A percentile compares a stretch with the other conserved stretches of the same genome.
phyloP scores from a whole-genome alignment of 2,888 invertebrate species.

The Autographa gamma region DNA sequence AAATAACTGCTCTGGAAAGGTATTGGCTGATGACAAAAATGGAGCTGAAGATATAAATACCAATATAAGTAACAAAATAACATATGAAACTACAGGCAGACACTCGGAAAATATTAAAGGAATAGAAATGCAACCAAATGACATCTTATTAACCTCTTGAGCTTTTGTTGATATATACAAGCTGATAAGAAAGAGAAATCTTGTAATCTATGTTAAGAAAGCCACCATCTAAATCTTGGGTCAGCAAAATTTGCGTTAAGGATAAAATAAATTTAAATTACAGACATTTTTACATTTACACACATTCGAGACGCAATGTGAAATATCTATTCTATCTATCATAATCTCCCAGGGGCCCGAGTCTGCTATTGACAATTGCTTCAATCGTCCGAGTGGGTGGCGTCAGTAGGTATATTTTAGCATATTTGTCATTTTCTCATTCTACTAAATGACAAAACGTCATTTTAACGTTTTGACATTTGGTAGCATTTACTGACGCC shows the following conservation, averaged over 20 bases:
- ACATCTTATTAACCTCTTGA: neutral
- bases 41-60: too few species aligned
- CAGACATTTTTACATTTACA: too few species aligned
- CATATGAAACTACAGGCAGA: neutral
- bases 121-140: neutral
- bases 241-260: neutral
- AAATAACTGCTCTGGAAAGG: neutral
- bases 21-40: slow-evolving; percentile 2
- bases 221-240: neutral
- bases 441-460: too few species aligned
- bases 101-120: neutral
- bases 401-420: too few species aligned
- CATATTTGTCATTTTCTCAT: too few species aligned
- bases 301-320: too few species aligned
- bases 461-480: too few species aligned
- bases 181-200: neutral
- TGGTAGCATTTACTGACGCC: too few species aligned
- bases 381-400: too few species aligned
- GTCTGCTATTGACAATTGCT: too few species aligned
- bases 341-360: too few species aligned
- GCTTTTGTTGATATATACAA: neutral
- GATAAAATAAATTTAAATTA: neutral
- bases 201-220: neutral
- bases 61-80: neutral
- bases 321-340: neutral